A percentile compares a stretch with the other conserved stretches of the same genome.
Conservation (phyloP, 2,888 invertebrate species). For the Andrena haemorrhoa region DNA sequence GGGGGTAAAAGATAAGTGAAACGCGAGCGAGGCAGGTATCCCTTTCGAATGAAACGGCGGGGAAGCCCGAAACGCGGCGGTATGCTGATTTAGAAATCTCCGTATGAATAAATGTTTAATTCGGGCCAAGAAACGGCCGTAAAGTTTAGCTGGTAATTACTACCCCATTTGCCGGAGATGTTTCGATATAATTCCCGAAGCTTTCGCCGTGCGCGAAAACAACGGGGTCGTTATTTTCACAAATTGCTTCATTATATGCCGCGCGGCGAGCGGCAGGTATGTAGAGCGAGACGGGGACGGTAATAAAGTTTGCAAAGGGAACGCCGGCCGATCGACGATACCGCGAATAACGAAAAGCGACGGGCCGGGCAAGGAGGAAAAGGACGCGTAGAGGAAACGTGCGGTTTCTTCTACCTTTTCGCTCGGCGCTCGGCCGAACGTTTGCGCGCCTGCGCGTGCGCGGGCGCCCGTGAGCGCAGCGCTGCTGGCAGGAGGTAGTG, state of each 20-base stretch:
- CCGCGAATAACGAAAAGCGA: constrained; percentile 45
- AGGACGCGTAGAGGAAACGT: constrained; percentile 52
- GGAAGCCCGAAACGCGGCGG: not conserved
- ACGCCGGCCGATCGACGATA: constrained; percentile 37
- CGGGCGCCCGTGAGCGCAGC: constrained; percentile 11
- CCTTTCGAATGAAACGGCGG: not conserved
- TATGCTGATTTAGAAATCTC: not conserved
- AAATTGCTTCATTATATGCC: constrained; percentile 13
- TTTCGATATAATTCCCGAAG: not conserved
- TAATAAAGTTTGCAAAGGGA: constrained; percentile 47
- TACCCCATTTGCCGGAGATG: not conserved
- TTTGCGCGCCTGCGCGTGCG: constrained; percentile 26
- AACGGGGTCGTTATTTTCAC: constrained; percentile 13
- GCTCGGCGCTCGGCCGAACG: constrained; percentile 6
- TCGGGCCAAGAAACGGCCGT: not conserved
- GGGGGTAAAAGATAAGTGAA: not conserved
- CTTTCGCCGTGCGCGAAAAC: constrained; percentile 15
- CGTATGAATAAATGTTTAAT: not conserved
- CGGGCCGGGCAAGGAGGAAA: constrained; percentile 13
- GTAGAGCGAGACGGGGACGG: constrained; percentile 42
- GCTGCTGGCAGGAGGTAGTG: constrained; percentile 31
- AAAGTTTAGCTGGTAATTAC: not conserved
- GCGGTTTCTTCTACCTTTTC: constrained; percentile 50
- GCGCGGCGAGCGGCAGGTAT: constrained; percentile 21
- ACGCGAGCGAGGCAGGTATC: constrained; percentile 1